phyloP scores from a whole-genome alignment of 2,888 invertebrate genomes.

The Limenitis camilla region DNA sequence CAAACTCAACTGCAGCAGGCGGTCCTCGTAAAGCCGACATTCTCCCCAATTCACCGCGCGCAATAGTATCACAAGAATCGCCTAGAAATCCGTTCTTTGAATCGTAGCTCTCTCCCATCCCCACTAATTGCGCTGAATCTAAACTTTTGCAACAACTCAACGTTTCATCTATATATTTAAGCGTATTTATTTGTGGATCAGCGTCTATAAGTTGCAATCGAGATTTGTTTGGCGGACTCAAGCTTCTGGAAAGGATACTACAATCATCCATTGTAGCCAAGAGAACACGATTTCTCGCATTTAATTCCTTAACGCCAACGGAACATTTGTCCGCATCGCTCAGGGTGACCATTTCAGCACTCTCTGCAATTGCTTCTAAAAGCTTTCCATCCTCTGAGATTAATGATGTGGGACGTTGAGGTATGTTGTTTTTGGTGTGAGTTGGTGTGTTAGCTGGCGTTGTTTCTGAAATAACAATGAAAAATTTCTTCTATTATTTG shows the following conservation, averaged over 20 bases:
- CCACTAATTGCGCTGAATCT: constrained; percentile 63
- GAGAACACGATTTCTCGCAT: constrained; percentile 66
- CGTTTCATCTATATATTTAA: constrained; percentile 77
- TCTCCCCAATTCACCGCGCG: constrained; percentile 56
- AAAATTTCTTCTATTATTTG: no score
- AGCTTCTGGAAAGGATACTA: constrained; percentile 62
- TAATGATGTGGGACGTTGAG: constrained; percentile 76
- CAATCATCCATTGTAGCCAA: constrained; percentile 73
- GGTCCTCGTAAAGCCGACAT: constrained; percentile 43
- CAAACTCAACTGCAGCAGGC: constrained; percentile 45
- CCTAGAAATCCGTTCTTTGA: constrained; percentile 61
- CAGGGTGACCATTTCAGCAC: constrained; percentile 79
- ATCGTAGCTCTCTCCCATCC: constrained; percentile 69
- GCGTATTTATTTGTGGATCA: constrained; percentile 72
- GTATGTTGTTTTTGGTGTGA: constrained; percentile 47
- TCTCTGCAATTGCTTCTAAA: constrained; percentile 80
- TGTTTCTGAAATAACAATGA: constrained; percentile 48
- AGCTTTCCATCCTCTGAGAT: constrained; percentile 77
- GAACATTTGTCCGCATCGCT: constrained; percentile 70
- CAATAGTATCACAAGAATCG: constrained; percentile 65
- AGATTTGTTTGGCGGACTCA: constrained; percentile 63
- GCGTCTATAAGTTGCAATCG: constrained; percentile 61
- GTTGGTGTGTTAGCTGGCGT: constrained; percentile 67
- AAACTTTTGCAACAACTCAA: constrained; percentile 67
- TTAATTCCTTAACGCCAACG: constrained; percentile 60